Conservation (phyloP, 2,888 invertebrate species). For the Eugnorisma glareosa region DNA sequence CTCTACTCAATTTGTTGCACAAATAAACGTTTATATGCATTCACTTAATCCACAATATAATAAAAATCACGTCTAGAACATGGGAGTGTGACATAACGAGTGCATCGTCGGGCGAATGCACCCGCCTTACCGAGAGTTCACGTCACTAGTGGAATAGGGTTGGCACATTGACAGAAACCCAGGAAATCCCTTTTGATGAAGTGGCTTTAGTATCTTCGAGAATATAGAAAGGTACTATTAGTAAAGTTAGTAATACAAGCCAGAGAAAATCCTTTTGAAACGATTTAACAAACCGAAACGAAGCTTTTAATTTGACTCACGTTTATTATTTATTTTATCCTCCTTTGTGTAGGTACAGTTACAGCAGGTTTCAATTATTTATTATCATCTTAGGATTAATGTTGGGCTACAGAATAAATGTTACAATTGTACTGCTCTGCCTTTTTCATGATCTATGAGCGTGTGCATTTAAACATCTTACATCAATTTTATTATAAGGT, state of each 20-base stretch:
- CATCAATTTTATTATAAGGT: background rate
- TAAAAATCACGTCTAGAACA: constrained; percentile 54
- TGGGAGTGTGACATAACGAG: constrained; percentile 54
- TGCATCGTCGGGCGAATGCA: constrained; percentile 58
- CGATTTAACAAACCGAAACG: too few relatives aligned
- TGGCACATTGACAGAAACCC: constrained; percentile 12
- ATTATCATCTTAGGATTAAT: background rate
- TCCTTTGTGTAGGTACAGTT: too few relatives aligned
- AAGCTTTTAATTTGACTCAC: background rate
- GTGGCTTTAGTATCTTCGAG: background rate
- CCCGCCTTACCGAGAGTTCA: constrained; percentile 43
- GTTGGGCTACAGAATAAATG: background rate
- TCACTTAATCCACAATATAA: constrained; percentile 49
- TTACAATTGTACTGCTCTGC: background rate
- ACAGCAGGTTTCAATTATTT: background rate
- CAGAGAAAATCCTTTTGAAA: background rate
- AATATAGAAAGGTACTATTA: background rate
- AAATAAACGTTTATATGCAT: constrained; percentile 57
- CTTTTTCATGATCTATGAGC: too few relatives aligned
- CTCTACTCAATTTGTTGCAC: constrained; percentile 44
- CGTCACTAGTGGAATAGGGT: constrained; percentile 46
- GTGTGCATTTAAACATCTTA: too few relatives aligned
- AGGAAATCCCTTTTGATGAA: background rate
- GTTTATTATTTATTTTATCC: background rate
- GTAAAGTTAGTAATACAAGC: background rate